A percentile compares a stretch with the other conserved stretches of the same genome.
Evolutionary conservation across 1,140 invertebrate species (phyloP).

Genomic region (Rhopalosiphum maidis): DNA sequence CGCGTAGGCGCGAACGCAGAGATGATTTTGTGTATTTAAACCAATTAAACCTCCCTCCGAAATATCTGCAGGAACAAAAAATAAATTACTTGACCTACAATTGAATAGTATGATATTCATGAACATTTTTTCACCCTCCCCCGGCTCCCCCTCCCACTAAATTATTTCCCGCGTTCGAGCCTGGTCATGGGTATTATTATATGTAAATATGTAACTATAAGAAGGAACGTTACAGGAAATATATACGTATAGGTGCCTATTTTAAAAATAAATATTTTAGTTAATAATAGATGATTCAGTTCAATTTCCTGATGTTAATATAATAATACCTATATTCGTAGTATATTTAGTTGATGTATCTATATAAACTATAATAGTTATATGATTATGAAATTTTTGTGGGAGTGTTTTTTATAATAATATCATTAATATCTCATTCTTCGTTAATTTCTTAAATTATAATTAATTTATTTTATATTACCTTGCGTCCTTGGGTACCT

Average conservation of each 20-base stretch:
- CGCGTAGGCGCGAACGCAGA: too few species aligned
- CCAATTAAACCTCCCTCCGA: too few species aligned
- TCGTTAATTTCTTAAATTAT: neutral
- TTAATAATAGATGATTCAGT: neutral
- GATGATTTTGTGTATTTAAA: too few species aligned
- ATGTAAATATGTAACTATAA: too few species aligned
- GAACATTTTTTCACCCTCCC: too few species aligned
- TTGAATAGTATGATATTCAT: too few species aligned
- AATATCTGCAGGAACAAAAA: too few species aligned
- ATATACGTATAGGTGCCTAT: neutral
- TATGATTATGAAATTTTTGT: neutral
- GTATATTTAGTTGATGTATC: neutral
- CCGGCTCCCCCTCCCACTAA: too few species aligned
- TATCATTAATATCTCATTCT: neutral
- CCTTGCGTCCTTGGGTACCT: neutral
- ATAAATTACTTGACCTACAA: too few species aligned
- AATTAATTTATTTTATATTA: neutral
- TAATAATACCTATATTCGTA: too few species aligned
- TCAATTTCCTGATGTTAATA: neutral
- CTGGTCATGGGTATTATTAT: neutral
- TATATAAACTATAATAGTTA: neutral
- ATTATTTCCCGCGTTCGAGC: too few species aligned
- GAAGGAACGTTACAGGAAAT: neutral
- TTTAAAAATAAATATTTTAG: neutral
- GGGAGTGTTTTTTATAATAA: neutral